Evolutionary conservation across 2,113 vertebrate species (phyloP).

Genomic region (Tichodroma muraria): DNA sequence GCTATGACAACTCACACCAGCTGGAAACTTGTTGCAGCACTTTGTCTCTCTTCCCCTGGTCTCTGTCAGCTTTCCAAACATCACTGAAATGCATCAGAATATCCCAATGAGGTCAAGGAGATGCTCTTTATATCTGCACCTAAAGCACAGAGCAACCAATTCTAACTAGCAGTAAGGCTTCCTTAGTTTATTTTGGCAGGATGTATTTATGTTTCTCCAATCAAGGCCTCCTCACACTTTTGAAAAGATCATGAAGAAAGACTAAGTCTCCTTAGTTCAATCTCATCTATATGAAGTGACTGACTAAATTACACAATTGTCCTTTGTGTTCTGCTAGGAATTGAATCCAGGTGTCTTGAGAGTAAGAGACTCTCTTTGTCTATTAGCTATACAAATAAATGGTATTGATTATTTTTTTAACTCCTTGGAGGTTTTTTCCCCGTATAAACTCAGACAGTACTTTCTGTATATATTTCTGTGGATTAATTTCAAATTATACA

Average conservation of each 20-base stretch:
- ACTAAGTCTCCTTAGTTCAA: background rate
- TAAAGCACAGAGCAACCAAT: background rate
- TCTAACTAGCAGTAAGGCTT: background rate
- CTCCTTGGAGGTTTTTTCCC: background rate
- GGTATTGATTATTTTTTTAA: background rate
- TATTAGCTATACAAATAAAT: background rate
- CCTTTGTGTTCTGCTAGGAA: constrained; percentile 1
- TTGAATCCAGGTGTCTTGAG: background rate
- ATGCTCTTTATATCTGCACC: background rate
- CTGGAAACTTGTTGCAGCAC: background rate
- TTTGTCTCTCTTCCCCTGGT: background rate
- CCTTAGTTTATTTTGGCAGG: background rate
- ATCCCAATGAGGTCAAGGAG: background rate
- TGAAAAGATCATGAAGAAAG: constrained; percentile 22
- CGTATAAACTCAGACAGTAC: background rate
- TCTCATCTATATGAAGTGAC: background rate
- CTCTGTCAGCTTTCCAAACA: background rate
- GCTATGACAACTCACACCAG: background rate
- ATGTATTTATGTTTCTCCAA: background rate
- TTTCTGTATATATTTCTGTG: background rate
- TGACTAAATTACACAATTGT: background rate
- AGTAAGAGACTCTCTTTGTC: background rate
- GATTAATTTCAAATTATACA: constrained; percentile 16
- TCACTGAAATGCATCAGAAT: background rate
- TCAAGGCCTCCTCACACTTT: background rate